A percentile compares a stretch with the other conserved stretches of the same genome.
phyloP scores from a whole-genome alignment of 2,797 vertebrate species.

The Parotocinclus haroldoi region DNA sequence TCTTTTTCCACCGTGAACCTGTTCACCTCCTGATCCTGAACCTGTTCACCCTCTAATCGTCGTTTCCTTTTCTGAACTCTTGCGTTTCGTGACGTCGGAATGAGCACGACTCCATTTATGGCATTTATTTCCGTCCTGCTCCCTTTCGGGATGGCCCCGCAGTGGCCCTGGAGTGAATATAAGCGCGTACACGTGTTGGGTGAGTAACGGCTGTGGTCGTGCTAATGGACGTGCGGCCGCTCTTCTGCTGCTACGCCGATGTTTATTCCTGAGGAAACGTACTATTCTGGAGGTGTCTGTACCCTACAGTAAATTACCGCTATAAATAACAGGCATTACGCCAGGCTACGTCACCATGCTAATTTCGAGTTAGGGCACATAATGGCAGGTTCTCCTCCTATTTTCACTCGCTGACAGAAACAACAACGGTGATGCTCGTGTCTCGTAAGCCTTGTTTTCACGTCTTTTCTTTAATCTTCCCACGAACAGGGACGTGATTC shows the following conservation, averaged over 20 bases:
- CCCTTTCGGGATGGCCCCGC: too few species aligned
- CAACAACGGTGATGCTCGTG: conserved; percentile 58
- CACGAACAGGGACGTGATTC: conserved; percentile 43
- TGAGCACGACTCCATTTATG: too few species aligned
- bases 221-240: background rate
- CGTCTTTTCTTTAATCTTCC: conserved; percentile 56
- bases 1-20: too few species aligned
- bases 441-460: conserved; percentile 60
- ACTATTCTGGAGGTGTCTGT: conserved; percentile 5
- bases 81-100: too few species aligned
- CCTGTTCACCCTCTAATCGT: too few species aligned
- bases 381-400: conserved; percentile 42
- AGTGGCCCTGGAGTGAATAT: too few species aligned
- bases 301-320: conserved; percentile 55
- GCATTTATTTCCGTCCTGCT: too few species aligned
- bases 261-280: background rate
- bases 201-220: background rate
- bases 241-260: background rate
- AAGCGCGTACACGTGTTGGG: too few species aligned
- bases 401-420: conserved; percentile 54
- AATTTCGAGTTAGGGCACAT: conserved; percentile 35
- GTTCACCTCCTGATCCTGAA: too few species aligned
- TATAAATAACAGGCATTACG: conserved; percentile 58
- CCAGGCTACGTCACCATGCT: conserved; percentile 65
- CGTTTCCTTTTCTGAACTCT: too few species aligned